These are phyloP conservation scores for Galemys pyrenaicus DNA, from an alignment of 2,113 vertebrate species.

Conservation along the genomic window DNA sequence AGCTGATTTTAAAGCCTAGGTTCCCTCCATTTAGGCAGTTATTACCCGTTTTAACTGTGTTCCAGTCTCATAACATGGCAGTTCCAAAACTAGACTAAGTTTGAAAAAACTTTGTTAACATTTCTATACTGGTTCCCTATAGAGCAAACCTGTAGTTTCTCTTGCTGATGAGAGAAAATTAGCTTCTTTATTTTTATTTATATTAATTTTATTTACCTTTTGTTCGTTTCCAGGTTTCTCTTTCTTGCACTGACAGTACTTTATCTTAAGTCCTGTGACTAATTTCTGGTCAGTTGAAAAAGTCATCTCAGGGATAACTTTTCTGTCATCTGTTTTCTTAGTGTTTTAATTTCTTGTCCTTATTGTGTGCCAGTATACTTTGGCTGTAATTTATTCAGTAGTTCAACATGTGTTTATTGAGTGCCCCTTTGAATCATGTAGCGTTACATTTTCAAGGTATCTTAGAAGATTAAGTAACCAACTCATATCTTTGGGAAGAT, in stretches of 20 bases:
- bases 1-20: not conserved
- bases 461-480: not conserved
- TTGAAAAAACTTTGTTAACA: not conserved
- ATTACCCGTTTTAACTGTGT: not conserved
- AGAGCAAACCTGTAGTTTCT: not conserved
- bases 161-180: not conserved
- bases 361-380: not conserved
- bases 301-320: not conserved
- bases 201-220: not conserved
- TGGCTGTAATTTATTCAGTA: not conserved
- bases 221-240: not conserved
- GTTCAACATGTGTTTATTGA: not conserved
- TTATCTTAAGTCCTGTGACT: not conserved
- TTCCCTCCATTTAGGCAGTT: not conserved
- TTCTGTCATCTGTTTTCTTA: not conserved
- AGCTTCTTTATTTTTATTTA: not conserved
- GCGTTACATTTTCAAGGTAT: conserved; percentile 14
- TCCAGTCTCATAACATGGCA: not conserved
- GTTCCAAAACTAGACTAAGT: not conserved
- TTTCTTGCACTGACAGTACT: not conserved
- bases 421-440: not conserved
- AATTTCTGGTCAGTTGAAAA: not conserved
- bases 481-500: not conserved
- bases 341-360: not conserved
- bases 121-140: not conserved